A percentile compares a stretch with the other conserved stretches of the same genome.
These are phyloP conservation scores for Ectemnius continuus DNA, from an alignment of 2,888 invertebrate species.

Conservation along the genomic window DNA sequence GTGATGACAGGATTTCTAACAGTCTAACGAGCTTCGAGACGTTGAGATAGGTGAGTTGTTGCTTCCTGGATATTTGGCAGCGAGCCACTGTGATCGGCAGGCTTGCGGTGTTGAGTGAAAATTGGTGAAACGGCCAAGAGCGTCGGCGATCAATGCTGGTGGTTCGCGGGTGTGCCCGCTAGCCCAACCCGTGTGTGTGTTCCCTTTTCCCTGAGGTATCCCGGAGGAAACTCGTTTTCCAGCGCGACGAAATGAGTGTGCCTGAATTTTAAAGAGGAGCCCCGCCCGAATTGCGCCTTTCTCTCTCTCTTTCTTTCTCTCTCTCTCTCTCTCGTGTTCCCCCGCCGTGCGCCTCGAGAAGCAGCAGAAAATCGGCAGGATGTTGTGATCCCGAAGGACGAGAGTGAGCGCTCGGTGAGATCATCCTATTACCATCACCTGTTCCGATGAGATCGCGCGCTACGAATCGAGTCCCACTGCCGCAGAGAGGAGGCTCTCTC, in stretches of 20 bases:
- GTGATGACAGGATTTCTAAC: constrained; percentile 59
- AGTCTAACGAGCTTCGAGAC: constrained; percentile 44
- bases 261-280: background rate
- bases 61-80: background rate
- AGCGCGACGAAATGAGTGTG: constrained; percentile 18
- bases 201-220: constrained; percentile 30
- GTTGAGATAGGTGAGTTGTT: constrained; percentile 58
- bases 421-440: constrained; percentile 65
- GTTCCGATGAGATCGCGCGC: constrained; percentile 46
- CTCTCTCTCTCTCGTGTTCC: too few species aligned
- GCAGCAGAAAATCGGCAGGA: constrained; percentile 23
- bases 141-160: constrained; percentile 68
- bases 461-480: constrained; percentile 8
- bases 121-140: constrained; percentile 27
- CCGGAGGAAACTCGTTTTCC: constrained; percentile 26
- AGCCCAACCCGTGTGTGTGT: constrained; percentile 49
- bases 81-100: background rate
- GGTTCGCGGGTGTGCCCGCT: constrained; percentile 70
- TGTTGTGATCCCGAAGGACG: constrained; percentile 66
- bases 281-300: too few species aligned
- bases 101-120: background rate
- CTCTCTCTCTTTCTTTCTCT: too few species aligned
- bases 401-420: constrained; percentile 65
- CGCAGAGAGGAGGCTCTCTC: background rate
- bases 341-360: too few species aligned